Conservation (phyloP, 2,113 vertebrate genomes). For the Oxygymnocypris stewartii region DNA sequence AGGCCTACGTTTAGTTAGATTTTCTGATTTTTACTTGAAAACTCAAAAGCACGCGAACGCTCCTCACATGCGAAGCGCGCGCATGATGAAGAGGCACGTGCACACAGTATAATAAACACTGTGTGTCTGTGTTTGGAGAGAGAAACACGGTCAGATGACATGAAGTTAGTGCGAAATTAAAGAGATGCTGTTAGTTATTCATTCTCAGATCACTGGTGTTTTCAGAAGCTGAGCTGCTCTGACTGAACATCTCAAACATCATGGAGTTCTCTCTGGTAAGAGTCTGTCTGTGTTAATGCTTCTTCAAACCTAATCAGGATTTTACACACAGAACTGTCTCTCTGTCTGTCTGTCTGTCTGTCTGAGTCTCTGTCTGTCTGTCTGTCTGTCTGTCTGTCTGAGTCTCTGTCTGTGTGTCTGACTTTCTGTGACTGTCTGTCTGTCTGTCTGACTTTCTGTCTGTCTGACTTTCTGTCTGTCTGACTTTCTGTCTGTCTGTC, state of each 20-base stretch:
- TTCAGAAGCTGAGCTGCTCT: not conserved
- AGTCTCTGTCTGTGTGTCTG: too few relatives aligned
- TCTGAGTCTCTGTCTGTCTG: too few relatives aligned
- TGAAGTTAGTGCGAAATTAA: not conserved
- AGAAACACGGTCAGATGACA: not conserved
- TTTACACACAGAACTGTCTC: too few relatives aligned
- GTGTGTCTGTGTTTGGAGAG: not conserved
- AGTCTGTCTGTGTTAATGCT: too few relatives aligned
- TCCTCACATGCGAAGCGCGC: not conserved
- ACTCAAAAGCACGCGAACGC: not conserved
- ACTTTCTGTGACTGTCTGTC: too few relatives aligned
- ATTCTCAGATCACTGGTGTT: not conserved
- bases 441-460: too few relatives aligned
- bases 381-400: too few relatives aligned
- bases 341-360: too few relatives aligned
- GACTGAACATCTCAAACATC: not conserved
- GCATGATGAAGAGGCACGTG: not conserved
- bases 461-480: too few relatives aligned
- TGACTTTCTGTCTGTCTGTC: too few relatives aligned
- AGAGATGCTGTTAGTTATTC: not conserved
- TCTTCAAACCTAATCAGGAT: too few relatives aligned
- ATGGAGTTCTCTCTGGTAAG: constrained; percentile 74
- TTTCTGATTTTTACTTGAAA: not conserved
- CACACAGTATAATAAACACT: not conserved
- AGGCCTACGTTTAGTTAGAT: not conserved